Conservation (phyloP, 2,888 invertebrate genomes). For the Bombylius major region DNA sequence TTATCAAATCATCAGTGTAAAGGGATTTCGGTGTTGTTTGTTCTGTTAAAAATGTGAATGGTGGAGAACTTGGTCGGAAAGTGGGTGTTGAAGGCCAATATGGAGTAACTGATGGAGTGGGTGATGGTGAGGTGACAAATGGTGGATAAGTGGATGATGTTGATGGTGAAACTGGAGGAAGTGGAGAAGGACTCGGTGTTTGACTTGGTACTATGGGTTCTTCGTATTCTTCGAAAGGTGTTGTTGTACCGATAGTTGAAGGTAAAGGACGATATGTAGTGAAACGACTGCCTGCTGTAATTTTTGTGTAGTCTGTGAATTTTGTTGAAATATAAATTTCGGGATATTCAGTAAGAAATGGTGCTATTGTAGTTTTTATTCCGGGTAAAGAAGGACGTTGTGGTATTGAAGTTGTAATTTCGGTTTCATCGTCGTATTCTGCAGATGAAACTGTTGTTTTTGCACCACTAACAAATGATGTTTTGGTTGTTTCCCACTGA, state of each 20-base stretch:
- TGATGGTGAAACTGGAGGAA: background rate
- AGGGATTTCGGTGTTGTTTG: slow-evolving; percentile 15
- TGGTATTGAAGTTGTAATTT: slow-evolving; percentile 14
- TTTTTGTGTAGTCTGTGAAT: slow-evolving; percentile 16
- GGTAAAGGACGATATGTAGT: slow-evolving; percentile 23
- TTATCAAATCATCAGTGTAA: slow-evolving; percentile 20
- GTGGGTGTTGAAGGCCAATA: slow-evolving; percentile 10
- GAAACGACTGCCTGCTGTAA: slow-evolving; percentile 20
- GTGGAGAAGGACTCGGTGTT: background rate
- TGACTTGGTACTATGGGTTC: background rate
- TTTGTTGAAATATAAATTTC: slow-evolving; percentile 30
- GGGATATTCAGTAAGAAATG: slow-evolving; percentile 35
- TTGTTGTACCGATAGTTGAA: background rate
- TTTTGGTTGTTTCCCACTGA: slow-evolving; percentile 13
- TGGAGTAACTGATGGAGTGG: slow-evolving; percentile 10
- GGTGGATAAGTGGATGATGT: slow-evolving; percentile 1
- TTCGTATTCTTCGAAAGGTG: slow-evolving; percentile 6
- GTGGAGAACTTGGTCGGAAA: slow-evolving; percentile 17
- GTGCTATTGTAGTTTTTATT: slow-evolving; percentile 29
- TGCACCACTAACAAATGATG: slow-evolving; percentile 6
- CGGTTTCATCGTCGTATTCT: slow-evolving; percentile 19
- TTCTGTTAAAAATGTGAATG: slow-evolving; percentile 11
- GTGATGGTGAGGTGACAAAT: slow-evolving; percentile 12
- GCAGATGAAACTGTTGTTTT: slow-evolving; percentile 11
- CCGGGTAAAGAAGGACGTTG: slow-evolving; percentile 1